Base-by-base conservation (phyloP, 2,888 invertebrate species). In the Drosophila mettleri region DNA sequence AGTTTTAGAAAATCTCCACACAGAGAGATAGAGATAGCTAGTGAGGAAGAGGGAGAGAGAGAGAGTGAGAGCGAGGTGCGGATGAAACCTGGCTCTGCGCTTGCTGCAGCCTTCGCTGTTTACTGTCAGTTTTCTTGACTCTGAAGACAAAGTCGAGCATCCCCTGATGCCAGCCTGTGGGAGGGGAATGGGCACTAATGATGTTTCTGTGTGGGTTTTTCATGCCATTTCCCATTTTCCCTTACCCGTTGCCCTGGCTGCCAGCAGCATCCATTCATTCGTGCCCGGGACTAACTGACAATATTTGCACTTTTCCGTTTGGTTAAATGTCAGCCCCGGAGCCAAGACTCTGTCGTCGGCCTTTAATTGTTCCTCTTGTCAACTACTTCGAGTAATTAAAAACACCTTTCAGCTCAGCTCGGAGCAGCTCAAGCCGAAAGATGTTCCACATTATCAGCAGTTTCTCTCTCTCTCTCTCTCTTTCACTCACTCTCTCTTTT, bases 351-450 rank as follows among this genome's bases (percentile, higher is more conserved):
- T 29, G 51, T 38, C 38, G 27, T 53, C 61, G 39, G 51, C 66
- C 69, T 66, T 70, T 88, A 84, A 84, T 84, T 84, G 84, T 86
- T 75, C 71, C 80, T 68, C 53, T 61, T 86, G 86, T 84, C 86
- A 78, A 86, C 77, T 84, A 75, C 73, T 74, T 66, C 58, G 60
- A 80, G 83, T 89, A 91, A 91, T 90, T 91, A 90, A 90, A 91
- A 89, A 89, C 90, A 91, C 90, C 90, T 90, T 91, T 90, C 74
- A 78, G 84, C 80, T 80, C 63, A 72, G 46, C 31, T 46, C 27
- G 1, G 7, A 5, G 20, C 20, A 2, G 43, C 34, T 24, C 20
- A 14, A 79, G 68, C 69, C 52, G 36, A 41, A 41, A 54, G 61
- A 64, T 58, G 29, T 59, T 45, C 46, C 43, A 49, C 20, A 48